Conservation (phyloP, 2,888 invertebrate genomes). For the Mongoloraphidia duomilia region DNA sequence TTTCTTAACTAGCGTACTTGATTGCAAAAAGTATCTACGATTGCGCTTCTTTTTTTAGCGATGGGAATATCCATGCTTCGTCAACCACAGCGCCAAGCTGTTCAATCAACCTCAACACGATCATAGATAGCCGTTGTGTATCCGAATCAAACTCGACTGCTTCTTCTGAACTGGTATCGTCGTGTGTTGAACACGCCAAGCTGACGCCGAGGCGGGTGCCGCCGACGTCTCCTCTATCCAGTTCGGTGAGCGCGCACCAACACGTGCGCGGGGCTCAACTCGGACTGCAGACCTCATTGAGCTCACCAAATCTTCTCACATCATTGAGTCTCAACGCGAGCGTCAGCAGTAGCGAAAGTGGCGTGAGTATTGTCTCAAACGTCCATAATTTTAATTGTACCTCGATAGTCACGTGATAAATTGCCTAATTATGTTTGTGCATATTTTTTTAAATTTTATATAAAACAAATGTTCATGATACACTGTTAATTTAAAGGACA, state of each 20-base stretch:
- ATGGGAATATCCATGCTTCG: not conserved
- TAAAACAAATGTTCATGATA: constrained; percentile 24
- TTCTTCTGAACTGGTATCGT: constrained; percentile 14
- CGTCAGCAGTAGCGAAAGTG: constrained; percentile 29
- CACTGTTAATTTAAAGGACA: constrained; percentile 32
- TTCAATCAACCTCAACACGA: not conserved
- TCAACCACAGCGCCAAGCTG: not conserved
- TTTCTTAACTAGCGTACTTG: too few relatives aligned
- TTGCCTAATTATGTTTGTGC: too few relatives aligned
- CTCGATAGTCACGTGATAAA: too few relatives aligned
- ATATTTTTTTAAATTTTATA: constrained; percentile 7
- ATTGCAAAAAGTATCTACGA: too few relatives aligned
- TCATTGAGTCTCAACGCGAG: constrained; percentile 26
- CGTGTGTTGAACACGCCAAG: constrained; percentile 17
- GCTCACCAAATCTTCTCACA: constrained; percentile 29
- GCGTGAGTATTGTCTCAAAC: constrained; percentile 8
- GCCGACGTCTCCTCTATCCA: constrained; percentile 20
- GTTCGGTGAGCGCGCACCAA: constrained; percentile 16
- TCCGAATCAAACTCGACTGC: not conserved
- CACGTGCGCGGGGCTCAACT: not conserved
- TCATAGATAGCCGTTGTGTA: not conserved
- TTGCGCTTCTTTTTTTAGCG: too few relatives aligned
- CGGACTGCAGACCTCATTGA: constrained; percentile 27
- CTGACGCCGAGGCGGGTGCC: constrained; percentile 15
- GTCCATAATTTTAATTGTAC: too few relatives aligned